Conservation (phyloP, 2,888 invertebrate species). For the Drosophila prostipennis region DNA sequence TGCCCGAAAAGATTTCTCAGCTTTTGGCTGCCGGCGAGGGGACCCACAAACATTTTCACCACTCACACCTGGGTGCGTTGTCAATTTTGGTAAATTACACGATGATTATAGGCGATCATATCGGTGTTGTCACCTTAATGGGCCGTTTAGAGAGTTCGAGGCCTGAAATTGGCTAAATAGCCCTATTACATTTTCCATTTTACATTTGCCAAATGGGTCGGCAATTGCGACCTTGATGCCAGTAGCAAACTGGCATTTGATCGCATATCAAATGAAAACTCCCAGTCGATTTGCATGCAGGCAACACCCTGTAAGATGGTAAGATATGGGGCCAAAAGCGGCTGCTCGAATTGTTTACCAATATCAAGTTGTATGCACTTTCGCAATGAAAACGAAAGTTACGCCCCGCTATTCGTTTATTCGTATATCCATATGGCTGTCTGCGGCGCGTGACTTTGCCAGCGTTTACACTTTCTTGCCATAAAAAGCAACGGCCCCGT, state of each 20-base stretch:
- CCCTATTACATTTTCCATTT: not conserved
- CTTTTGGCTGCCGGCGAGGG: slow-evolving; percentile 1
- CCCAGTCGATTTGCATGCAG: slow-evolving; percentile 41
- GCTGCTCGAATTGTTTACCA: slow-evolving; percentile 50
- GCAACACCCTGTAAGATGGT: slow-evolving; percentile 29
- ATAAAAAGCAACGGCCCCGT: slow-evolving; percentile 47
- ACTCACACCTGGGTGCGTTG: slow-evolving; percentile 26
- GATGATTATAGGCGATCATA: slow-evolving; percentile 34
- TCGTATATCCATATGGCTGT: slow-evolving; percentile 5
- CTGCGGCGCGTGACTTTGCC: slow-evolving; percentile 65
- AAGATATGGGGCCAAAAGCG: slow-evolving; percentile 28
- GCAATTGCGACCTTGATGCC: slow-evolving; percentile 39
- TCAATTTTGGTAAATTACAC: slow-evolving; percentile 17
- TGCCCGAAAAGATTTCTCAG: slow-evolving; percentile 26
- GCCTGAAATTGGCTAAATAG: not conserved
- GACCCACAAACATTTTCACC: slow-evolving; percentile 19
- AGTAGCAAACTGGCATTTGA: slow-evolving; percentile 13
- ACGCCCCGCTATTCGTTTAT: slow-evolving; percentile 47
- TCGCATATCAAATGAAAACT: slow-evolving; percentile 29
- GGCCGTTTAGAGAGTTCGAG: slow-evolving; percentile 16
- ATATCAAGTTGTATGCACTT: slow-evolving; percentile 76
- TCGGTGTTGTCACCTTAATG: slow-evolving; percentile 42
- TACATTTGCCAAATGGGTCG: slow-evolving; percentile 28
- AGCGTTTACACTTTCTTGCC: slow-evolving; percentile 71
- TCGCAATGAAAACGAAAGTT: slow-evolving; percentile 80